phyloP scores from a whole-genome alignment of 1,140 invertebrate genomes.

The Oppia nitens region DNA sequence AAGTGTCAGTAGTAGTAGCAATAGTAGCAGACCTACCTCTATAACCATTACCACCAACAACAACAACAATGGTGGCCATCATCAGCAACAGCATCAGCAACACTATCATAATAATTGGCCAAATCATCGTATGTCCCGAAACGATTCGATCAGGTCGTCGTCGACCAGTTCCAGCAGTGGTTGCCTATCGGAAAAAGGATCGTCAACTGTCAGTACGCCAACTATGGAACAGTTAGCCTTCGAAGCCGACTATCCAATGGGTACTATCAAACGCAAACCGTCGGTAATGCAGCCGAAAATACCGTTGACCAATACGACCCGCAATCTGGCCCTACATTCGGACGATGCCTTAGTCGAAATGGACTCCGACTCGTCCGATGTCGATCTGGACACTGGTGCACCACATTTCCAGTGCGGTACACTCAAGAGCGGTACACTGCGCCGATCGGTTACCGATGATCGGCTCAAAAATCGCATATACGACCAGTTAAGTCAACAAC shows the following conservation, averaged over 20 bases:
- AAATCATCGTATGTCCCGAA: slow-evolving; percentile 11
- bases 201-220: slow-evolving; percentile 34
- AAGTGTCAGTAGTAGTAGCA: slow-evolving; percentile 12
- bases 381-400: neutral
- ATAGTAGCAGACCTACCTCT: neutral
- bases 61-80: neutral
- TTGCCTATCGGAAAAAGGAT: slow-evolving; percentile 28
- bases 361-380: slow-evolving; percentile 4
- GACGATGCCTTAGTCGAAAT: slow-evolving; percentile 15
- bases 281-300: slow-evolving; percentile 37
- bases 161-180: slow-evolving; percentile 22
- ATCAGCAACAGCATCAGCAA: neutral
- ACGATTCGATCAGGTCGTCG: slow-evolving; percentile 22
- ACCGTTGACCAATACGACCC: slow-evolving; percentile 71
- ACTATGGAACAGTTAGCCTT: slow-evolving; percentile 30
- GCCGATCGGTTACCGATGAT: slow-evolving; percentile 27
- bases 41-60: neutral
- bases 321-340: slow-evolving; percentile 36
- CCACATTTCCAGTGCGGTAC: neutral
- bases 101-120: neutral
- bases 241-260: slow-evolving; percentile 45
- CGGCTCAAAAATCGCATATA: slow-evolving; percentile 1
- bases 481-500: slow-evolving; percentile 15
- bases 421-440: slow-evolving; percentile 17
- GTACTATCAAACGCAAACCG: slow-evolving; percentile 27